phyloP scores from a whole-genome alignment of 1,140 invertebrate genomes.

The Drosophila mauritiana region DNA sequence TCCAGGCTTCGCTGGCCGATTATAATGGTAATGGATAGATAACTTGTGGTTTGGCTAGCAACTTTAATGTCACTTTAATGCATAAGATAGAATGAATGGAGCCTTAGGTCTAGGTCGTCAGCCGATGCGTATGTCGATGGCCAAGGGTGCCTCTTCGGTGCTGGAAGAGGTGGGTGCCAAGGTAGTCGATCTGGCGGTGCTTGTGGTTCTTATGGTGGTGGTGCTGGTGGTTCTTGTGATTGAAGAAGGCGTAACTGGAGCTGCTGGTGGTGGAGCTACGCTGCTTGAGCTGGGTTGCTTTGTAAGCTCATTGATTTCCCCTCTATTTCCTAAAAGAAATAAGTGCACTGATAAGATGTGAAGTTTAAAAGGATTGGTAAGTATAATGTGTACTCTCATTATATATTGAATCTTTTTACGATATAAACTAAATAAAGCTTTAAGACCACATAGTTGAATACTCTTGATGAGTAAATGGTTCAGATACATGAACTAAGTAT shows the following conservation, averaged over 20 bases:
- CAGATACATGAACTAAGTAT: background rate
- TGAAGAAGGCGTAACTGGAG: conserved; percentile 2
- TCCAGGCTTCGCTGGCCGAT: conserved; percentile 31
- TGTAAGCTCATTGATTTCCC: background rate
- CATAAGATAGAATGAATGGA: conserved; percentile 7
- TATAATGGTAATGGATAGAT: conserved; percentile 38
- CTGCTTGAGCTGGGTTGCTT: conserved; percentile 2
- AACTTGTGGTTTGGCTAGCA: conserved; percentile 36
- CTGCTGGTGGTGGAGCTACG: conserved; percentile 5
- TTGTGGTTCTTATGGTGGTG: background rate
- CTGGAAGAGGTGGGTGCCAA: conserved; percentile 16
- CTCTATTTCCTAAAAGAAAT: conserved; percentile 11
- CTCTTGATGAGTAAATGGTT: background rate
- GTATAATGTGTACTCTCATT: no score
- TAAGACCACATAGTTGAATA: no score
- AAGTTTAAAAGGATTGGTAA: background rate
- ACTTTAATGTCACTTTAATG: conserved; percentile 32
- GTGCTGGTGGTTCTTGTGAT: background rate
- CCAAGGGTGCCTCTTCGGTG: conserved; percentile 48
- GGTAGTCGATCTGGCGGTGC: conserved; percentile 18
- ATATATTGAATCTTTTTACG: no score
- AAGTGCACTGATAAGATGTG: background rate
- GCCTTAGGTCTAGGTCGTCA: conserved; percentile 12
- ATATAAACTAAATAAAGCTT: no score
- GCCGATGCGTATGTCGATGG: conserved; percentile 69